These are phyloP conservation scores for Calidris pugnax DNA, from an alignment of 2,113 vertebrate genomes.

Conservation along the genomic window DNA sequence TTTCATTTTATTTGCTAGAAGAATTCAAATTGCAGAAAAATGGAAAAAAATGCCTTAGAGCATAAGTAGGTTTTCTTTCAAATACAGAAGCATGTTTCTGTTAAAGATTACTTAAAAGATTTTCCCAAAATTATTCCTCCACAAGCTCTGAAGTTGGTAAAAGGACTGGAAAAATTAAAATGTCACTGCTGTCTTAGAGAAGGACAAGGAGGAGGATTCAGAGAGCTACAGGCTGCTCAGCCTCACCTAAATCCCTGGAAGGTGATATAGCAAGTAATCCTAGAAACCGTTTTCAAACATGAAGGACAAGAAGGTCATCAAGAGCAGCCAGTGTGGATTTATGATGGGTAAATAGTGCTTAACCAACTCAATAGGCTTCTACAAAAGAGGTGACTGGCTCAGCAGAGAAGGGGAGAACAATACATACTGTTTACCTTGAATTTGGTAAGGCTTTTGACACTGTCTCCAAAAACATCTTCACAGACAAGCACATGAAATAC, in stretches of 20 bases:
- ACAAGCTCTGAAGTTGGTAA: not conserved
- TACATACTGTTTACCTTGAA: not conserved
- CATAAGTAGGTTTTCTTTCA: not conserved
- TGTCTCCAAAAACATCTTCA: not conserved
- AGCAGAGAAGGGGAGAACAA: not conserved
- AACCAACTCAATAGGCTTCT: not conserved
- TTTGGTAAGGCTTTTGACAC: not conserved
- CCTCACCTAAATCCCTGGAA: not conserved
- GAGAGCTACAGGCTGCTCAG: not conserved
- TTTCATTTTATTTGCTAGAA: not conserved
- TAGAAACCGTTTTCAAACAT: not conserved
- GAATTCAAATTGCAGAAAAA: not conserved
- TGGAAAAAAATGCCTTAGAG: not conserved
- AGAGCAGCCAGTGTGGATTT: not conserved
- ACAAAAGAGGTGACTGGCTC: not conserved
- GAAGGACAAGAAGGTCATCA: not conserved
- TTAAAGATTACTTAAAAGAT: not conserved
- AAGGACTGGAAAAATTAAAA: not conserved
- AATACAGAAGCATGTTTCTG: not conserved
- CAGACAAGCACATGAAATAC: not conserved
- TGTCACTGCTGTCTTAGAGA: not conserved
- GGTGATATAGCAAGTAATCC: not conserved
- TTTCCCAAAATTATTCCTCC: not conserved
- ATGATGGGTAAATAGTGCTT: not conserved
- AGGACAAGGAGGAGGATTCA: not conserved